Conservation (phyloP, 2,797 vertebrate species). For the Typhlichthys subterraneus region DNA sequence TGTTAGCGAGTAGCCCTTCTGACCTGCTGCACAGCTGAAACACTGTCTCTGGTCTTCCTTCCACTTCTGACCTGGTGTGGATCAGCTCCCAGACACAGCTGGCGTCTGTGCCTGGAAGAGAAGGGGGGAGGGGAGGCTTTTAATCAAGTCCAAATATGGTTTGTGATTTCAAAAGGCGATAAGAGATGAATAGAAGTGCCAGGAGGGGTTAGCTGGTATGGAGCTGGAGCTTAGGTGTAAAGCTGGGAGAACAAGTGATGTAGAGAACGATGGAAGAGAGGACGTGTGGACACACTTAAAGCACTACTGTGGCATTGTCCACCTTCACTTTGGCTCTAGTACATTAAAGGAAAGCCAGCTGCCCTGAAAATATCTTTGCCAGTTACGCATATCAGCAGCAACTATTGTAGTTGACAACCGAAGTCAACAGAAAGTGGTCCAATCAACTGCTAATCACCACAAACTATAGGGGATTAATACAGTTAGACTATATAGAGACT, state of each 20-base stretch:
- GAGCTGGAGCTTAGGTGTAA: too few species aligned
- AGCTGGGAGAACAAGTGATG: conserved; percentile 5
- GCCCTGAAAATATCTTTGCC: too few species aligned
- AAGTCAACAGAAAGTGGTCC: too few species aligned
- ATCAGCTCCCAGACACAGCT: conserved; percentile 95
- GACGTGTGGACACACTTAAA: too few species aligned
- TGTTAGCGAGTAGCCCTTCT: conserved; percentile 20
- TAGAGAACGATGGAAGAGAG: conserved; percentile 3
- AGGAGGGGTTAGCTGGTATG: conserved; percentile 1
- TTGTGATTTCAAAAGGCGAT: conserved; percentile 50
- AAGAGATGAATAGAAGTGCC: conserved; percentile 25
- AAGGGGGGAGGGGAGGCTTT: conserved; percentile 40
- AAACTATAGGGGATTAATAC: too few species aligned
- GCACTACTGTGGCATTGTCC: too few species aligned
- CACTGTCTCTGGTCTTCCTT: conserved; percentile 91
- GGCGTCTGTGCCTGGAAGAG: conserved; percentile 78
- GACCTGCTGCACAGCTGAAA: conserved; percentile 98
- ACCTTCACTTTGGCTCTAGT: too few species aligned
- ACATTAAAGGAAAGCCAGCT: too few species aligned
- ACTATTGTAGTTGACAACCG: too few species aligned
- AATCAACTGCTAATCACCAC: too few species aligned
- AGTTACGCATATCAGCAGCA: too few species aligned
- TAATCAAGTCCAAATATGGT: conserved; percentile 60
- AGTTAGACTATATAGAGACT: too few species aligned
- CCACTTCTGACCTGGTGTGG: conserved; percentile 92